A percentile compares a stretch with the other conserved stretches of the same genome.
Conservation (phyloP, 2,797 vertebrate species). For the Falco biarmicus region DNA sequence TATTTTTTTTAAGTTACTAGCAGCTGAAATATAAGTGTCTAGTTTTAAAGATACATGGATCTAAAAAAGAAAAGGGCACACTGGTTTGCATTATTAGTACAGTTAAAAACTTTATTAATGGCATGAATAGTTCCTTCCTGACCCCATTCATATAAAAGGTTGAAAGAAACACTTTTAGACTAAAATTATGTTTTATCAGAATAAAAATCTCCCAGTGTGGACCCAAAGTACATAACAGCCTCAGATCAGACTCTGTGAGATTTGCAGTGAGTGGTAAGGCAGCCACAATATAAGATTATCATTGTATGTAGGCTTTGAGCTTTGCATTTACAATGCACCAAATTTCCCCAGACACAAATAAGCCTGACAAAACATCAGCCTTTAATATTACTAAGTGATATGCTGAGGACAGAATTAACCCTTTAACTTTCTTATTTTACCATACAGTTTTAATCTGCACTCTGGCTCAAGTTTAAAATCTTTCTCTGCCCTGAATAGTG, state of each 20-base stretch:
- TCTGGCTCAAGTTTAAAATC: not conserved
- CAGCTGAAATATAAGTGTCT: not conserved
- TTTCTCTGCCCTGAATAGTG: not conserved
- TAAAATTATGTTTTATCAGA: not conserved
- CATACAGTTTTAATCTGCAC: not conserved
- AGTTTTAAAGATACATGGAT: not conserved
- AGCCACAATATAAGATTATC: not conserved
- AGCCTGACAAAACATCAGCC: not conserved
- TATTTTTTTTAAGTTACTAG: not conserved
- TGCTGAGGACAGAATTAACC: not conserved
- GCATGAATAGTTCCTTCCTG: not conserved
- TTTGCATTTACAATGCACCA: not conserved
- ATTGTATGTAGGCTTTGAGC: not conserved
- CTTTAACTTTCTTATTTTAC: not conserved
- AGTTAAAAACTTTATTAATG: not conserved
- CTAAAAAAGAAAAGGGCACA: not conserved
- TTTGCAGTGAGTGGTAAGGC: not conserved
- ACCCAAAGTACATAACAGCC: not conserved
- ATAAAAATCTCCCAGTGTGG: not conserved
- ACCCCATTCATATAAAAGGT: not conserved
- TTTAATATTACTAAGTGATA: not conserved
- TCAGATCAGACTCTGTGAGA: not conserved
- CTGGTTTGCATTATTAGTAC: not conserved
- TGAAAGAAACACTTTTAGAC: not conserved
- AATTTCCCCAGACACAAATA: not conserved